Evolutionary conservation across 2,113 vertebrate species (phyloP), one percentile per base, ranked within the genome.

Genomic region (Cichladusa arquata): DNA sequence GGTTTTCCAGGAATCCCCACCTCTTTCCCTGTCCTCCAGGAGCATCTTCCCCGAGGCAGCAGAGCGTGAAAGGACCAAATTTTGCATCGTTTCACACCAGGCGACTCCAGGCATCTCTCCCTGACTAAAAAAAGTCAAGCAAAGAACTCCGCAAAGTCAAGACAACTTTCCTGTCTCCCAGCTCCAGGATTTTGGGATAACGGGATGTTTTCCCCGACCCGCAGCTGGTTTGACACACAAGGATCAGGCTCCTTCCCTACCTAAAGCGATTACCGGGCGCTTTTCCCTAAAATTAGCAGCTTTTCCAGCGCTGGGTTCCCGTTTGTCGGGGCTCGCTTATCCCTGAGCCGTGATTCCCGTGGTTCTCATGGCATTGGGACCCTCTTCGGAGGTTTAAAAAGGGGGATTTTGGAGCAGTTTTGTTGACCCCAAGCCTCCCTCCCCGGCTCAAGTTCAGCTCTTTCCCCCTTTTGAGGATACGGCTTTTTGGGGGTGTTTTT

Each of bases 261-360:
- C 1, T 7, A 78, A 62, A 62, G 8, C 57, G 5, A 64, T 83
- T 31, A 76, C 14, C 8, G 2, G 24, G 50, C 3, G 22, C 19
- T 3, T 70, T 28, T 51, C 8, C 81, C 81, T n/a, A 48, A 90
- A 90, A 86, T n/a, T 1, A 67, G 69, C 81, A 50, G 90, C 73
- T 81, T 81, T 81, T 11, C 81, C 25, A 29, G 47, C 20, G 25
- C 8, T 2, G 40, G 3, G 2, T 51, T 60, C 50, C 47, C 1
- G 4, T 23, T 23, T 14, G 14, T 0, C 8, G 8, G 40, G 58
- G 58, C n/a, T 76, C 23, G 1, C 0, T 10, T 10, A 16, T 33
- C 47, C 54, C 86, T 0, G 13, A 22, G 5, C 58, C 9, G 11
- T 1, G 28, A 58, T 65, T 19, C 47, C 74, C 48, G 31, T 4